Base-by-base conservation (phyloP, 2,113 vertebrate species). In the Spea multiplicata region DNA sequence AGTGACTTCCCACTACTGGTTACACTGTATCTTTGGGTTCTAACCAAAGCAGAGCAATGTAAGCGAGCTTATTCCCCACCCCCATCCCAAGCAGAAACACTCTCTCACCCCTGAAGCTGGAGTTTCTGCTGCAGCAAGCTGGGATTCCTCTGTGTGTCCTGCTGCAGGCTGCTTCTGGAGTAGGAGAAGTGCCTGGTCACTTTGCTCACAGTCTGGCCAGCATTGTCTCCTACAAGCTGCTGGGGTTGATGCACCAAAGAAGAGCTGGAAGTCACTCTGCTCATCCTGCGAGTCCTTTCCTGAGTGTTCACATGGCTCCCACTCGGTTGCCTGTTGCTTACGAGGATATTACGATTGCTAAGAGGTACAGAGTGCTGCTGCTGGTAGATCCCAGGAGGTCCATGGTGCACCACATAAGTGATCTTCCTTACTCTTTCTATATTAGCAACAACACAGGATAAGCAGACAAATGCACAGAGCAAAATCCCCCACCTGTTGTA, bases 211-310 rank as follows among this genome's bases (percentile, higher is more conserved):
- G 52, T 72, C 87, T 84, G 52, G 86, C 87, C 84, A 70, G 74
- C 17, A 17, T 57, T 66, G 72, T 4, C 77, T 74, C 71, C 84
- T 71, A 12, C 44, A 6, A 59, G 83, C 14, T 83, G 81, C 8
- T 81, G 77, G 0, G 83, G 80, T 65, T 85, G 84, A 82, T 86
- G 88, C 50, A 85, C 85, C 66, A 83, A 79, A 9, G 84, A 90
- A 53, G 88, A 82, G 75, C 85, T 69, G 72, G 72, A 64, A 17
- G 73, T 76, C 78, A 85, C 50, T 84, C 81, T 82, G 81, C 94
- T 94, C 85, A 93, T 95, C 89, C 96, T 90, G 84, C 95, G 94
- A 74, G 82, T 94, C 75, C 97, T 93, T 83, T 95, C 92, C 64
- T 85, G 88, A 69, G 89, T 86, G 16, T 85, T 85, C 73, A 80